A percentile compares a stretch with the other conserved stretches of the same genome.
phyloP scores from a whole-genome alignment of 2,113 vertebrate species.

The Sorex araneus region DNA sequence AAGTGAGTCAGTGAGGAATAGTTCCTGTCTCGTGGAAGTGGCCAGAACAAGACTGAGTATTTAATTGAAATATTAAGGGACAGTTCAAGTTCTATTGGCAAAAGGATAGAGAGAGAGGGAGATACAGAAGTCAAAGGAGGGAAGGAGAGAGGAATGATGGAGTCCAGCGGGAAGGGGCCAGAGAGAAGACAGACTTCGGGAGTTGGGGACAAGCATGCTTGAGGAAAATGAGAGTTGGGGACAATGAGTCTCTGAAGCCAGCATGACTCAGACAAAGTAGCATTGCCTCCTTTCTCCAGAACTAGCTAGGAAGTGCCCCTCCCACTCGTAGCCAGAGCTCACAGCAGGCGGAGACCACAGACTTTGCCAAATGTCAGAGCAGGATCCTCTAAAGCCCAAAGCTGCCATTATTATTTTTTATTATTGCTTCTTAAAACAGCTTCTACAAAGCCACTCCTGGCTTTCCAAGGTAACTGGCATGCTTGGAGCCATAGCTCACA shows the following conservation, averaged over 20 bases:
- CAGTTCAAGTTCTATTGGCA: not conserved
- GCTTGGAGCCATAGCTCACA: fast-evolving
- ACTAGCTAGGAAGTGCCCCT: fast-evolving
- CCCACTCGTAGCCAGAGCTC: not conserved
- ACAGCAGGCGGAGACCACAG: not conserved
- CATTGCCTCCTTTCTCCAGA: not conserved
- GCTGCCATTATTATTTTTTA: not conserved
- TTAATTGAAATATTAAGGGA: not conserved
- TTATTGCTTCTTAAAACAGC: not conserved
- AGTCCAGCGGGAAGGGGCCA: too few relatives aligned
- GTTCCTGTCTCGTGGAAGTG: not conserved
- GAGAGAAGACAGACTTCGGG: not conserved
- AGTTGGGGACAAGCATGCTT: not conserved
- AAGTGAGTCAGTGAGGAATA: not conserved
- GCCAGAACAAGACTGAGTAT: not conserved
- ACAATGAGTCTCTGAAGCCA: not conserved
- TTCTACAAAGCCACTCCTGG: not conserved
- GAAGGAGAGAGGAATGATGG: too few relatives aligned
- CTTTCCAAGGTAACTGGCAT: not conserved
- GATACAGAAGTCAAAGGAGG: too few relatives aligned
- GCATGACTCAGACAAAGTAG: not conserved
- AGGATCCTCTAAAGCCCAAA: not conserved
- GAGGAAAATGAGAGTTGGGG: too few relatives aligned
- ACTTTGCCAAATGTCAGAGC: not conserved
- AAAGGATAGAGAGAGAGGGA: not conserved